Percentiles rank a stretch among this genome's conserved stretches.
phyloP scores from a whole-genome alignment of 2,113 vertebrate genomes.

The Kryptolebias marmoratus region DNA sequence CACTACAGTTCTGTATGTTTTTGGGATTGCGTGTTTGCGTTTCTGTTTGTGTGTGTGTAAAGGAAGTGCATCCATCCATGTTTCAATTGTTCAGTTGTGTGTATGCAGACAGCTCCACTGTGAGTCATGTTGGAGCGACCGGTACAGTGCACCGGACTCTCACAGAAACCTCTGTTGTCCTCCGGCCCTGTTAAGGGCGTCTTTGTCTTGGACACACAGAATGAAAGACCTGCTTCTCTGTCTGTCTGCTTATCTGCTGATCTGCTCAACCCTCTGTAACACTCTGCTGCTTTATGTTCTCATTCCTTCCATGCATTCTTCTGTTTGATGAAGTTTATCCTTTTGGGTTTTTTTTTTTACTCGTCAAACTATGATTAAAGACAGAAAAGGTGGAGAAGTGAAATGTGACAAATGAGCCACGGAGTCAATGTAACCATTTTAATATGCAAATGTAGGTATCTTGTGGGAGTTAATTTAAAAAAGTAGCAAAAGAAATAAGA shows the following conservation, averaged over 20 bases:
- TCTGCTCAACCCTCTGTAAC: constrained; percentile 25
- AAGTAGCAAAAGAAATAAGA: neutral
- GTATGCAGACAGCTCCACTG: constrained; percentile 45
- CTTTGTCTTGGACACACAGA: constrained; percentile 71
- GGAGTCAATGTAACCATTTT: constrained; percentile 6
- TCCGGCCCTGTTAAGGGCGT: constrained; percentile 56
- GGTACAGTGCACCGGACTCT: constrained; percentile 63
- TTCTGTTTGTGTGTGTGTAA: constrained; percentile 26
- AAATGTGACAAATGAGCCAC: constrained; percentile 30
- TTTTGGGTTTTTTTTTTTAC: neutral
- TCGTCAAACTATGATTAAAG: constrained; percentile 18
- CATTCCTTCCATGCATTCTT: neutral
- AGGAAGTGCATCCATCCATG: constrained; percentile 23
- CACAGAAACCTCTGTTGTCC: constrained; percentile 75
- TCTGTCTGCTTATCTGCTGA: constrained; percentile 50
- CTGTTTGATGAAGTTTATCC: constrained; percentile 7
- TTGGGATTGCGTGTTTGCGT: constrained; percentile 12
- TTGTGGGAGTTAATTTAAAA: neutral
- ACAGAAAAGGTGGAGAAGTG: constrained; percentile 1
- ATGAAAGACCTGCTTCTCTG: constrained; percentile 51
- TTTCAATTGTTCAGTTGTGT: neutral
- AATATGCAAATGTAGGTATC: too few species aligned
- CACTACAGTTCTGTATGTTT: neutral
- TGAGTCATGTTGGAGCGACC: constrained; percentile 70
- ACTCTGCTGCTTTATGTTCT: constrained; percentile 1